These are phyloP conservation scores for Acromyrmex heyeri DNA, from an alignment of 1,140 invertebrate species.

Conservation along the genomic window DNA sequence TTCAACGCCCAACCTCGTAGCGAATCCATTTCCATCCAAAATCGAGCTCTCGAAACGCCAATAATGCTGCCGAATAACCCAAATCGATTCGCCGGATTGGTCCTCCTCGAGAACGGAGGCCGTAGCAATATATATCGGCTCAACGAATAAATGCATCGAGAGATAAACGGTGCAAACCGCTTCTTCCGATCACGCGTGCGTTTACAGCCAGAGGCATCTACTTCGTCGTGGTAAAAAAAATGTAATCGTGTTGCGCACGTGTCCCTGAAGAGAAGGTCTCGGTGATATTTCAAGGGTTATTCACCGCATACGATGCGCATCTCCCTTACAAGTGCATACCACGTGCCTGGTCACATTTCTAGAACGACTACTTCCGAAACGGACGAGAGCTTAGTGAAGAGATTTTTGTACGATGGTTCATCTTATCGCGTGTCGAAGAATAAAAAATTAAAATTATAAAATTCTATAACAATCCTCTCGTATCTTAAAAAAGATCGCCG, in stretches of 20 bases:
- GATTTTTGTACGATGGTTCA: conserved; percentile 14
- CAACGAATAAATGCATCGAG: conserved; percentile 19
- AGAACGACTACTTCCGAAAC: conserved; percentile 25
- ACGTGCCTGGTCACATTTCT: conserved; percentile 19
- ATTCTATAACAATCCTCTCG: not conserved
- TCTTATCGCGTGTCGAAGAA: not conserved
- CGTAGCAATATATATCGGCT: not conserved
- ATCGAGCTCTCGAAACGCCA: conserved; percentile 4
- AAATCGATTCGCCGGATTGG: conserved; percentile 14
- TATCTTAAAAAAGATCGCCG: not conserved
- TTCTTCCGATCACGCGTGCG: not conserved
- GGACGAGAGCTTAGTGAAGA: conserved; percentile 22
- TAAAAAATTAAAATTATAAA: conserved; percentile 32
- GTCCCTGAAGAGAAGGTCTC: conserved; percentile 49
- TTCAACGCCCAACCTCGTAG: not conserved
- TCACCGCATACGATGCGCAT: conserved; percentile 52
- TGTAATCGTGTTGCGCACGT: conserved; percentile 53
- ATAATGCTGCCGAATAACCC: conserved; percentile 26
- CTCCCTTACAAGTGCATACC: conserved; percentile 39
- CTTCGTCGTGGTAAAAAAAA: conserved; percentile 36
- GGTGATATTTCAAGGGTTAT: conserved; percentile 75
- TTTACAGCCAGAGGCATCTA: not conserved
- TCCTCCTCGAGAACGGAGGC: not conserved
- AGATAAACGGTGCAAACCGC: conserved; percentile 32
- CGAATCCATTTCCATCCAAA: conserved; percentile 32